Conservation (phyloP, 2,797 vertebrate species). For the Labroides dimidiatus region DNA sequence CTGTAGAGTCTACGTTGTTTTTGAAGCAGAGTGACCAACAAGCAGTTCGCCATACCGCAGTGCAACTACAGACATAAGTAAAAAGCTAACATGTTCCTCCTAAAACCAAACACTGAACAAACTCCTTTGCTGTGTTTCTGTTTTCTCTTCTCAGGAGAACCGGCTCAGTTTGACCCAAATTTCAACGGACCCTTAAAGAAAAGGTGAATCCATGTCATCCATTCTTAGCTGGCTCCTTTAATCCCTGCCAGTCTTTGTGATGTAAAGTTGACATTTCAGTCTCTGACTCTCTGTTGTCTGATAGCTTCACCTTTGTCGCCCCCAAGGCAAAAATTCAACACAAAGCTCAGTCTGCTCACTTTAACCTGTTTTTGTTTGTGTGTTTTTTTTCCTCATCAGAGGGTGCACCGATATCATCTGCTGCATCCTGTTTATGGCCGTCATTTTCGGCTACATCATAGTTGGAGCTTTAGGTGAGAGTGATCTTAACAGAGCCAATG, state of each 20-base stretch:
- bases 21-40: background rate
- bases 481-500: background rate
- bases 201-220: slow-evolving; percentile 76
- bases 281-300: slow-evolving; percentile 22
- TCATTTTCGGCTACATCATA: slow-evolving; percentile 86
- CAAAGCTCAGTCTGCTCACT: slow-evolving; percentile 13
- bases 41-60: too few relatives aligned
- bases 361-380: slow-evolving; percentile 12
- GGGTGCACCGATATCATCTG: slow-evolving; percentile 92
- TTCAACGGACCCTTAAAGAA: slow-evolving; percentile 89
- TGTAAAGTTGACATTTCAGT: slow-evolving; percentile 8
- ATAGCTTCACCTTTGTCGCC: slow-evolving; percentile 19
- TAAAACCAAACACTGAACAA: slow-evolving; percentile 14
- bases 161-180: slow-evolving; percentile 81
- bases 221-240: background rate
- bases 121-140: background rate
- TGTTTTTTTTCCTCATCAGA: slow-evolving; percentile 69
- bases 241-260: slow-evolving; percentile 1
- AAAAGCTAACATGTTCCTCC: slow-evolving; percentile 19
- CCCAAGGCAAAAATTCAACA: slow-evolving; percentile 8
- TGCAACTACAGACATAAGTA: background rate
- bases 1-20: background rate
- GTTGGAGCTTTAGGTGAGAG: slow-evolving; percentile 90
- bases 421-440: slow-evolving; percentile 87
- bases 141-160: slow-evolving; percentile 78